Conservation (phyloP, 2,888 invertebrate species). For the Synanthedon myopaeformis region DNA sequence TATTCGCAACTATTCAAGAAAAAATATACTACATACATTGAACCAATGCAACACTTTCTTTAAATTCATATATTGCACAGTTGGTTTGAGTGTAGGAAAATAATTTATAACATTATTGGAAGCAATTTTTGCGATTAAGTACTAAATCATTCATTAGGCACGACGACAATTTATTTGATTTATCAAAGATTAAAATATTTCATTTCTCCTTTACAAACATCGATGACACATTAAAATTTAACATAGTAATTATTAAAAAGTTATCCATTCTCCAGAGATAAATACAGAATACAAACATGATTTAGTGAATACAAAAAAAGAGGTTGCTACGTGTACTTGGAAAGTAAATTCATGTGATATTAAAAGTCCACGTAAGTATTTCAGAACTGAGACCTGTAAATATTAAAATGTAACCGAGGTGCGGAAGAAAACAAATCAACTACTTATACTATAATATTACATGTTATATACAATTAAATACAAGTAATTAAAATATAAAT, state of each 20-base stretch:
- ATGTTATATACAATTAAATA: constrained; percentile 33
- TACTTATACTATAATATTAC: constrained; percentile 13
- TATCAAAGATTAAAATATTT: not conserved
- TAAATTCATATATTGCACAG: constrained; percentile 56
- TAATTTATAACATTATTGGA: not conserved
- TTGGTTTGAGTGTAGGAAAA: constrained; percentile 15
- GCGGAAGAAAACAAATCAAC: not conserved
- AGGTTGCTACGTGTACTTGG: not conserved
- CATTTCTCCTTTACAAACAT: not conserved
- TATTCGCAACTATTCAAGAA: constrained; percentile 31
- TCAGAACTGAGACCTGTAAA: no score
- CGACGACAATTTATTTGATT: not conserved
- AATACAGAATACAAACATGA: not conserved
- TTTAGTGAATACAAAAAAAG: not conserved
- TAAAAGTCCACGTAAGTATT: no score
- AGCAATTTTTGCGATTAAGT: not conserved
- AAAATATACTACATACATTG: constrained; percentile 28
- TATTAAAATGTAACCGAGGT: no score
- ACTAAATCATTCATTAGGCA: not conserved
- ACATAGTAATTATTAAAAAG: not conserved
- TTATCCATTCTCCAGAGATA: not conserved
- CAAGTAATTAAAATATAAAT: constrained; percentile 28
- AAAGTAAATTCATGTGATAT: not conserved
- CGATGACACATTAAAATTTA: not conserved
- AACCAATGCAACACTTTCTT: constrained; percentile 46